Conservation (phyloP, 1,140 invertebrate genomes). For the Pygmarrhopalites habei region DNA sequence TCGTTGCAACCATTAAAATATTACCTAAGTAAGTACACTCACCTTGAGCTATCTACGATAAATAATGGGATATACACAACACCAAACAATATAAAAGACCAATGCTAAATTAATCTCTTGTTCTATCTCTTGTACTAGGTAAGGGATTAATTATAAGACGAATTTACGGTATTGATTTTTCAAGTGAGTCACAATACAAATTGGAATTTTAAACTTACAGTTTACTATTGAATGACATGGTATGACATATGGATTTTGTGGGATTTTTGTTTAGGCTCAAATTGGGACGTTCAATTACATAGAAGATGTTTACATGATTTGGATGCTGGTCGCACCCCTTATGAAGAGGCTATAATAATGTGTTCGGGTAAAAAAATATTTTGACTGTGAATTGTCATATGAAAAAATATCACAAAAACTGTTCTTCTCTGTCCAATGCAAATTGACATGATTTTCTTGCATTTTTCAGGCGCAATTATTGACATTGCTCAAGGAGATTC, state of each 20-base stretch:
- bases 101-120: too few relatives aligned
- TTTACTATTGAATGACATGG: too few relatives aligned
- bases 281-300: constrained; percentile 28
- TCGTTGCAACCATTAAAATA: constrained; percentile 28
- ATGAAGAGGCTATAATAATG: constrained; percentile 32
- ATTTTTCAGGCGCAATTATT: constrained; percentile 13
- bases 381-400: too few relatives aligned
- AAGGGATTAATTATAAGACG: constrained; percentile 25
- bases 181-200: constrained; percentile 17
- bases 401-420: not conserved
- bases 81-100: too few relatives aligned
- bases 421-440: not conserved
- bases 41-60: too few relatives aligned
- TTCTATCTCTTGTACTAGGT: too few relatives aligned
- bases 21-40: constrained; percentile 21
- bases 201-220: not conserved
- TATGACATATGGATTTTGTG: too few relatives aligned
- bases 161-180: constrained; percentile 28
- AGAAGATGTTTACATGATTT: constrained; percentile 16
- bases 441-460: too few relatives aligned
- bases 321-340: constrained; percentile 15
- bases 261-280: constrained; percentile 21
- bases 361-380: too few relatives aligned
- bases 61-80: too few relatives aligned
- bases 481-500: constrained; percentile 31